Conservation (phyloP, 2,888 invertebrate species). For the Geotrupes spiniger region DNA sequence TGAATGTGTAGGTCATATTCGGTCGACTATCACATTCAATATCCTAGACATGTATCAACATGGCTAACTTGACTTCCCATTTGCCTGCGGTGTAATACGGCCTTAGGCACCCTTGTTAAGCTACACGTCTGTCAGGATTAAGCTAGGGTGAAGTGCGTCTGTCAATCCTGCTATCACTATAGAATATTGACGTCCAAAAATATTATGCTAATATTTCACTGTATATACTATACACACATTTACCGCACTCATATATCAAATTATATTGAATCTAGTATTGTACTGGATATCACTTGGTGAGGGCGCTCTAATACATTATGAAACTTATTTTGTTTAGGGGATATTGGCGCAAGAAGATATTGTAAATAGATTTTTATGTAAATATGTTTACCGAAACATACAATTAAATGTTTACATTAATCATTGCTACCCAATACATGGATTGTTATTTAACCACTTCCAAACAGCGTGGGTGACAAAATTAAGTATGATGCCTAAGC, state of each 20-base stretch:
- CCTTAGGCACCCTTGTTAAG: conserved; percentile 25
- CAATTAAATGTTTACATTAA: too few species aligned
- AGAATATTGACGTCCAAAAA: conserved; percentile 37
- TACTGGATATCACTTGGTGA: conserved; percentile 36
- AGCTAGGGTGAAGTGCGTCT: conserved; percentile 25
- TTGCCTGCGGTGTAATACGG: conserved; percentile 20
- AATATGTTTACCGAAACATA: too few species aligned
- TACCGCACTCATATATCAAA: conserved; percentile 34
- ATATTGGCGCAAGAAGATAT: too few species aligned
- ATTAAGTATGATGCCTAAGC: too few species aligned
- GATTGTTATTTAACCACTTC: too few species aligned
- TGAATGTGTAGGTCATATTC: too few species aligned
- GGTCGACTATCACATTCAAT: conserved; percentile 14
- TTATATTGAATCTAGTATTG: conserved; percentile 34
- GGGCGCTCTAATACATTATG: conserved; percentile 9
- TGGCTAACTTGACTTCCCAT: conserved; percentile 17
- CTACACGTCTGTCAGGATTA: conserved; percentile 32
- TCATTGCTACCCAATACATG: too few species aligned
- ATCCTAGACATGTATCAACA: conserved; percentile 17
- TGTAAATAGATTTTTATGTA: too few species aligned
- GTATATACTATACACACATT: conserved; percentile 20
- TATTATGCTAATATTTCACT: conserved; percentile 38
- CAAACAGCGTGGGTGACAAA: too few species aligned
- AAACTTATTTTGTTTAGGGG: too few species aligned
- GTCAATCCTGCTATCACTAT: conserved; percentile 25